Conservation (phyloP, 2,888 invertebrate genomes). For the Globia sparganii region DNA sequence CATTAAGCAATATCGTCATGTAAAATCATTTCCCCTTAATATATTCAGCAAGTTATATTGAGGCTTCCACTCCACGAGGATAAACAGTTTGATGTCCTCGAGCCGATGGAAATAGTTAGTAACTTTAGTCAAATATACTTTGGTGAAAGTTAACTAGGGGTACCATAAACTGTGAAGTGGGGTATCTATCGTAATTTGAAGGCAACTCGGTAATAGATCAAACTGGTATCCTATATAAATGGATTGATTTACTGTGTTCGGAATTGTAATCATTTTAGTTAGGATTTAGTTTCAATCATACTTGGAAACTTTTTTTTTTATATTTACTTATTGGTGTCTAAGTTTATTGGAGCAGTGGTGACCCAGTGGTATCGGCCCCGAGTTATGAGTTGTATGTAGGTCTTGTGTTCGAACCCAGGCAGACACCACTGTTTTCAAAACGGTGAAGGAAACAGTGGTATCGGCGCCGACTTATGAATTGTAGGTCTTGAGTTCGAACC, state of each 20-base stretch:
- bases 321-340: neutral
- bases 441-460: too few relatives aligned
- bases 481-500: too few relatives aligned
- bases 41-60: slow-evolving; percentile 44
- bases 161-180: slow-evolving; percentile 54
- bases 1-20: slow-evolving; percentile 27
- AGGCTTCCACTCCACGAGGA: slow-evolving; percentile 33
- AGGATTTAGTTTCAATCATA: slow-evolving; percentile 5
- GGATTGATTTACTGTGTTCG: slow-evolving; percentile 39
- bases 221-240: slow-evolving; percentile 40
- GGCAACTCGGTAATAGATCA: slow-evolving; percentile 51
- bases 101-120: slow-evolving; percentile 59
- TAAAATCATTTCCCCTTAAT: slow-evolving; percentile 30
- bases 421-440: too few relatives aligned
- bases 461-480: too few relatives aligned
- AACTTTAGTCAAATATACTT: slow-evolving; percentile 65
- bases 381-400: too few relatives aligned
- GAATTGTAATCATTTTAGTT: slow-evolving; percentile 35
- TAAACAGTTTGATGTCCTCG: slow-evolving; percentile 52
- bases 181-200: slow-evolving; percentile 56
- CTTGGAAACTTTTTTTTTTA: neutral
- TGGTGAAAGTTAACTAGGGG: slow-evolving; percentile 46
- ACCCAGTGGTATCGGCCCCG: too few relatives aligned
- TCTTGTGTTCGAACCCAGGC: too few relatives aligned
- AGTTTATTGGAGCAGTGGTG: too few relatives aligned